Base-by-base conservation (phyloP, 2,888 invertebrate genomes). In the Bombyx huttoni region DNA sequence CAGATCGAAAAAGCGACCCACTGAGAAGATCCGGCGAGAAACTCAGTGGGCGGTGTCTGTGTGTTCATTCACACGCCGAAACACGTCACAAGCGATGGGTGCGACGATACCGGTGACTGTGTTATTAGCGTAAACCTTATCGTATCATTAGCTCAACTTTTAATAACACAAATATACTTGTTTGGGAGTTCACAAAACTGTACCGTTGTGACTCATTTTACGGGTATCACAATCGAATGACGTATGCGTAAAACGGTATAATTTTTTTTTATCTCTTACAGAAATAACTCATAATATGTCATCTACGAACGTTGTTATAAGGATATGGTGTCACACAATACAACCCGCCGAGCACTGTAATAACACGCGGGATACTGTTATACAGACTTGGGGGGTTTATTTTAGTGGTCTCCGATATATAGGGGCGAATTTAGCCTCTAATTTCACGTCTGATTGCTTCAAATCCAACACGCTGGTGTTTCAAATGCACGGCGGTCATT, bases 401-500 rank as follows among this genome's bases (percentile, higher is more conserved):
- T 93, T 98, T 65, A 94, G 94, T 53, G 97, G 97, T 0, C 88
- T 98, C 12, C 89, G 94, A 51, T 94, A 94, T 65, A 89, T 94
- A 48, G 93, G 94, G 50, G 91, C 92, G 50, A 92, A 92, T 71
- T 75, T 93, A 53, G 85, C 91, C 49, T 92, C 94, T 10, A 90
- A 90, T 61, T 91, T 92, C 67, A 91, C 92, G 47, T 91, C 93
- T 3, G 89, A 90, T 52, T 89, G 92, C 64, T 92, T 95, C 62
- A 90, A 90, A 70, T 85, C 90, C 57, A 94, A 95, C 73, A 92
- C 94, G 48, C 81, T 96, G 63, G 92, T 98, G 63, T 96, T 98
- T 78, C 93, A 94, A 84, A 92, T 97, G 90, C 94, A 94, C 57
- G 96, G 96, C 46, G 96, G 96, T 5, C 95, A 92, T 68, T 98